Conservation (phyloP, 2,797 vertebrate genomes). For the Vespertilio murinus region DNA sequence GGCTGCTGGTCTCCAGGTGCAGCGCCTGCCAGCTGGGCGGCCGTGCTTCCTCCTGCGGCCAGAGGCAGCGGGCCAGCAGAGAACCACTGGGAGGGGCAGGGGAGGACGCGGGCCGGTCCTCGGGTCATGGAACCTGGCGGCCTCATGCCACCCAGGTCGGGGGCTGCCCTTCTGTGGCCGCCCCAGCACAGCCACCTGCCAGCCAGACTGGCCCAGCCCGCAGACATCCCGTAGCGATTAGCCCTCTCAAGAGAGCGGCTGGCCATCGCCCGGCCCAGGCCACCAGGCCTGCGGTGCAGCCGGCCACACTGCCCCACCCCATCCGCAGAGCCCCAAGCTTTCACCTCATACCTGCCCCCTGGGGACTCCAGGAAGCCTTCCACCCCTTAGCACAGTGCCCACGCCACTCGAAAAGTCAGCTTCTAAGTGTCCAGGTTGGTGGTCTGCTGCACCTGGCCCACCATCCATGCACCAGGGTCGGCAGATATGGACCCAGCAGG, state of each 20-base stretch:
- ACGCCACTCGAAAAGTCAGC: neutral
- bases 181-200: slow-evolving; percentile 47
- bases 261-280: neutral
- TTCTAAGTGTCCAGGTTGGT: neutral
- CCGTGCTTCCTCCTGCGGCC: slow-evolving; percentile 70
- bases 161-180: neutral
- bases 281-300: neutral
- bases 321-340: neutral
- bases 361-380: neutral
- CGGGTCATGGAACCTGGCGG: slow-evolving; percentile 1
- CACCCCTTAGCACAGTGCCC: neutral
- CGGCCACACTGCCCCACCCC: neutral
- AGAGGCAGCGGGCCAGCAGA: slow-evolving; percentile 43
- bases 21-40: slow-evolving; percentile 69
- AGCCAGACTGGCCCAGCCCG: neutral
- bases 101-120: neutral
- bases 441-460: neutral
- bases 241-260: neutral
- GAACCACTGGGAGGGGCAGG: slow-evolving; percentile 43
- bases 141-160: slow-evolving; percentile 45
- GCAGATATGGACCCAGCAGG: no score
- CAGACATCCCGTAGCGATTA: neutral
- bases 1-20: slow-evolving; percentile 46
- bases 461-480: neutral
- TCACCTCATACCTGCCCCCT: neutral